Evolutionary conservation across 1,140 invertebrate genomes (phyloP).

Genomic region (Heterodera schachtii): DNA sequence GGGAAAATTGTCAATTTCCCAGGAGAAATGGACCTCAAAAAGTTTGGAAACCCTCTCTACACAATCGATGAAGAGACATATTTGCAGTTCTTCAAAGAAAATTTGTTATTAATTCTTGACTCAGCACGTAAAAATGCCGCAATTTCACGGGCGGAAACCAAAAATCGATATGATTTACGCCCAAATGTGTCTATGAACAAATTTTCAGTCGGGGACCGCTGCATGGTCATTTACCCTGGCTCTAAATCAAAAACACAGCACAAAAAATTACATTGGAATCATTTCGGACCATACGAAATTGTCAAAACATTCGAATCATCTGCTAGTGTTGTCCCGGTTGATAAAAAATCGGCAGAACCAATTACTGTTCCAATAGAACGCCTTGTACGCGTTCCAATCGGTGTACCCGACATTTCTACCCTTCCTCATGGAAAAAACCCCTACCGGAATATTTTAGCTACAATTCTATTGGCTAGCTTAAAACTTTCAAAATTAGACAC

Average conservation of each 20-base stretch:
- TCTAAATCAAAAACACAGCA: not conserved
- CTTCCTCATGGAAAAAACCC: constrained; percentile 6
- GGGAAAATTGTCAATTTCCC: not conserved
- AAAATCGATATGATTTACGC: not conserved
- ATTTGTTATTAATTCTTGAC: not conserved
- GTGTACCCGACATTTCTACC: not conserved
- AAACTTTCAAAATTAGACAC: not conserved
- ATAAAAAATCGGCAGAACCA: not conserved
- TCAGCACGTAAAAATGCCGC: not conserved
- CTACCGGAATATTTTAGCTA: constrained; percentile 10
- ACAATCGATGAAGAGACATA: constrained; percentile 11
- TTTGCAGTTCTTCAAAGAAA: constrained; percentile 8
- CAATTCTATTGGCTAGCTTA: not conserved
- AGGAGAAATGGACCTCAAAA: not conserved
- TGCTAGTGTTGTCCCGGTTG: not conserved
- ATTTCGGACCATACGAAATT: constrained; percentile 5
- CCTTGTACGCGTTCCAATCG: not conserved
- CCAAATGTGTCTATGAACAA: constrained; percentile 1
- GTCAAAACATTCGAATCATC: not conserved
- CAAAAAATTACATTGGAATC: constrained; percentile 10
- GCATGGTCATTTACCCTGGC: constrained; percentile 16
- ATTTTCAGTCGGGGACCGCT: not conserved
- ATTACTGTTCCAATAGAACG: constrained; percentile 9
- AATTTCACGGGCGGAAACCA: not conserved
- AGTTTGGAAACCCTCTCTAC: not conserved